Conservation (phyloP, 1,140 invertebrate genomes). For the Aphelenchoides fujianensis region DNA sequence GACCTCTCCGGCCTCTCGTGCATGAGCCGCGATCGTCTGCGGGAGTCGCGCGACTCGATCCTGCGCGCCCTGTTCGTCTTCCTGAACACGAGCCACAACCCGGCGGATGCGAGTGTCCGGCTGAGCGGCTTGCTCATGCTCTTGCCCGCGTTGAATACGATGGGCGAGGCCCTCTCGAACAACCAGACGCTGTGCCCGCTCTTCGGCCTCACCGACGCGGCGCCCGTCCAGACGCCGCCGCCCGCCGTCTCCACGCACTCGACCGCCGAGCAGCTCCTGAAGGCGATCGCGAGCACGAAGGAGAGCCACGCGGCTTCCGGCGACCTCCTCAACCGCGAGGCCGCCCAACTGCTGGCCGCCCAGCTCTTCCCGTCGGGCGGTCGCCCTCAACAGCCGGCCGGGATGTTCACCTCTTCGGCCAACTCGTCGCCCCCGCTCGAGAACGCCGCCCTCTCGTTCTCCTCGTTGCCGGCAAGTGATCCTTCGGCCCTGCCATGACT, state of each 20-base stretch:
- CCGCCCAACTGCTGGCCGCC: not conserved
- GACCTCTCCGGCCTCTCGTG: conserved; percentile 45
- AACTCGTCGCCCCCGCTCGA: not conserved
- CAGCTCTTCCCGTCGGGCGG: not conserved
- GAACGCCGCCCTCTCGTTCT: not conserved
- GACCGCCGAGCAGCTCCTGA: conserved; percentile 1
- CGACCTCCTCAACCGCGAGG: conserved; percentile 13
- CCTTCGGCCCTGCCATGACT: not conserved
- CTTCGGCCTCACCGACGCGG: conserved; percentile 49
- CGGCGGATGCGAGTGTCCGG: conserved; percentile 46
- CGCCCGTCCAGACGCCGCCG: not conserved
- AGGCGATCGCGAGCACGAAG: not conserved
- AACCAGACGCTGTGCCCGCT: conserved; percentile 38
- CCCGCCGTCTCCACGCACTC: not conserved
- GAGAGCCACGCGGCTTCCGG: not conserved
- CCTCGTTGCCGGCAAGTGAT: not conserved
- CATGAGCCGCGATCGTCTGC: conserved; percentile 40
- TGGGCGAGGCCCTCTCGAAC: conserved; percentile 38
- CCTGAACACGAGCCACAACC: conserved; percentile 28
- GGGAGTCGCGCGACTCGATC: conserved; percentile 50
- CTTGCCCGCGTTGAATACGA: conserved; percentile 41
- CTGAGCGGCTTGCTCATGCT: conserved; percentile 53
- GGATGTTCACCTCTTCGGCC: not conserved
- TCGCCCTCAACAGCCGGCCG: not conserved
- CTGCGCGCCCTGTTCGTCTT: conserved; percentile 52